Conservation (phyloP, 2,888 invertebrate species). For the Strigamia transsilvanica region DNA sequence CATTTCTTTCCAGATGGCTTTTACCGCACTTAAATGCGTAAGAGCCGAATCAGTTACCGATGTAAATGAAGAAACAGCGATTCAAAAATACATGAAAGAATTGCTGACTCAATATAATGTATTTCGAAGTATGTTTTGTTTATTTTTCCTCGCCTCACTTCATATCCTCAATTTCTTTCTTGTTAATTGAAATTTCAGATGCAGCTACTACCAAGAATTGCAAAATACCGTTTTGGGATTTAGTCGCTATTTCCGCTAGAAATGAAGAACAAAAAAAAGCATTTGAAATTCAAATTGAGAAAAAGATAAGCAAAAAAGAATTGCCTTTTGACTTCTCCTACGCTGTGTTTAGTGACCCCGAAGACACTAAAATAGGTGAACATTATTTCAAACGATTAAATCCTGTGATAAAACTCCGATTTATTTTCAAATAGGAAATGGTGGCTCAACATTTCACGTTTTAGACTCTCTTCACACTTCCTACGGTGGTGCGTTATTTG, state of each 20-base stretch:
- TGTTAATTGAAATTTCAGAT: not conserved
- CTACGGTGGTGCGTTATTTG: slow-evolving; percentile 61
- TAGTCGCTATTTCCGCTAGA: slow-evolving; percentile 64
- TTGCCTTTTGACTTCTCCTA: slow-evolving; percentile 62
- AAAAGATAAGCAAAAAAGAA: slow-evolving; percentile 61
- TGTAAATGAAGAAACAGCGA: slow-evolving; percentile 37
- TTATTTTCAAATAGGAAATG: slow-evolving; percentile 57
- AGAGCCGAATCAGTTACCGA: not conserved
- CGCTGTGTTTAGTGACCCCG: slow-evolving; percentile 64
- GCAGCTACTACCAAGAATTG: not conserved
- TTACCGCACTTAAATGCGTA: not conserved
- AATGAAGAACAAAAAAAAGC: slow-evolving; percentile 64
- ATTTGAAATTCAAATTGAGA: slow-evolving; percentile 62
- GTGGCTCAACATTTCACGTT: slow-evolving; percentile 65
- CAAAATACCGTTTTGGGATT: slow-evolving; percentile 62
- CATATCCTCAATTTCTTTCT: not conserved
- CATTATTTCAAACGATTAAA: not conserved
- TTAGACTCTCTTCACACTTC: slow-evolving; percentile 60
- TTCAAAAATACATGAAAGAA: slow-evolving; percentile 34
- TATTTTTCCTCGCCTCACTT: not conserved
- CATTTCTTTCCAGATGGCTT: not conserved
- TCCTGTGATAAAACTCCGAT: too few relatives aligned
- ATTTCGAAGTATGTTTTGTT: slow-evolving; percentile 4
- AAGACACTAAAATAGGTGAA: slow-evolving; percentile 62
- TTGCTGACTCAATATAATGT: slow-evolving; percentile 10